Conservation (phyloP, 2,797 vertebrate genomes). For the Mus minutoides region DNA sequence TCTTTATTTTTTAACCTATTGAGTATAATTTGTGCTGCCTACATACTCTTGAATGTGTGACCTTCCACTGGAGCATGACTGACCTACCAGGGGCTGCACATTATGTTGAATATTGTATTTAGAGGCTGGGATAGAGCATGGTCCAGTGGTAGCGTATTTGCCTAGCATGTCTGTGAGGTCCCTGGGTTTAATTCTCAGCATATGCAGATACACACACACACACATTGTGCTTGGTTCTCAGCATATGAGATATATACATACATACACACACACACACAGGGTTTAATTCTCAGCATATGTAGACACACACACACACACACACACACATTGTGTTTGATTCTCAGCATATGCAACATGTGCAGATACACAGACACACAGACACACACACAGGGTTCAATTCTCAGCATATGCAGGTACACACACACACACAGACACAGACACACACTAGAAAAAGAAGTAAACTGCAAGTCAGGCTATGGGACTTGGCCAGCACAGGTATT, state of each 20-base stretch:
- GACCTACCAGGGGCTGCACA: not conserved
- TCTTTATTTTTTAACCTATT: not conserved
- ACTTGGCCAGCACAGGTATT: not conserved
- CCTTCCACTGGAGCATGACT: not conserved
- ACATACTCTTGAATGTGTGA: not conserved
- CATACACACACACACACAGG: not conserved
- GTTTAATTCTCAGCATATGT: not conserved
- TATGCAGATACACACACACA: too few species aligned
- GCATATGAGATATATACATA: not conserved
- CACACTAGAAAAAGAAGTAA: not conserved
- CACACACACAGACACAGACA: not conserved
- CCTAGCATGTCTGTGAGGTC: not conserved
- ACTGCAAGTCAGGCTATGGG: not conserved
- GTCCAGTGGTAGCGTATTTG: not conserved
- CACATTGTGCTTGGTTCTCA: not conserved
- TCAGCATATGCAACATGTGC: too few species aligned
- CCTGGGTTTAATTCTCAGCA: not conserved
- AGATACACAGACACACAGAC: not conserved
- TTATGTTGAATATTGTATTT: not conserved
- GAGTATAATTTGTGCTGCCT: too few species aligned
- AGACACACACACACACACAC: not conserved
- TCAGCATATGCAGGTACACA: too few species aligned
- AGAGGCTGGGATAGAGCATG: not conserved
- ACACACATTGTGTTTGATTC: not conserved
- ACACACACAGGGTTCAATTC: too few species aligned